Base-by-base conservation (phyloP, 2,113 vertebrate species). In the Callocephalon fimbriatum region DNA sequence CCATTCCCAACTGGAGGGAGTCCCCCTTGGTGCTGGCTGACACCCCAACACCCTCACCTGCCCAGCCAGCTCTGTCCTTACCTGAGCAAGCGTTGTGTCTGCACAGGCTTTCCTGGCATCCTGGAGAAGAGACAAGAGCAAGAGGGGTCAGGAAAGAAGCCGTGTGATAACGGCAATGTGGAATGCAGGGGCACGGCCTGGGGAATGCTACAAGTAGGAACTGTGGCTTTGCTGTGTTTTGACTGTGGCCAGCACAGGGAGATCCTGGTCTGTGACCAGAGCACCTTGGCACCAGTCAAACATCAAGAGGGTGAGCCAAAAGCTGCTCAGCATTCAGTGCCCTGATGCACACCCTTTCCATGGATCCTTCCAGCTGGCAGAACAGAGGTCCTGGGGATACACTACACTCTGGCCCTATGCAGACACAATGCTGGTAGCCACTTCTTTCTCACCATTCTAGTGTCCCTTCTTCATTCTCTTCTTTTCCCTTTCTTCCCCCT, bases 71-170 rank as follows among this genome's bases (percentile, higher is more conserved):
- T 10, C 19, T 35, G 10, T 8, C 58, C 98, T 97, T 93, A 98
- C 98, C 97, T 99, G 99, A 93, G 98, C 98, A 95, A 99, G 98
- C 0, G 99, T 99, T 54, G 97, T 98, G 96, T 99, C 99, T 78
- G 99, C 98, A 84, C 98, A 98, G 6, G 97, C 98, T 98, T 99
- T 99, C 91, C 99, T 98, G 81, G 99, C 99, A 27, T 99, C 99
- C 99, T 99, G 96, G 7, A 53, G 89, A 82, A 85, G 51, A 96
- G 53, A 91, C 31, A 37, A 89, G 31, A 78, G 42, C 44, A 90
- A 40, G 54, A n/a, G 47, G 54, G 92, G 59, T 59, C 4, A 51
- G 17, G 15, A 51, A 63, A 75, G 71, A n/a, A 61, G 23, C 15
- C 0, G 0, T 20, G 20, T 0, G 2, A 12, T 27, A 4, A 59